phyloP scores from a whole-genome alignment of 2,113 vertebrate species.

The Sarotherodon lohbergeri region DNA sequence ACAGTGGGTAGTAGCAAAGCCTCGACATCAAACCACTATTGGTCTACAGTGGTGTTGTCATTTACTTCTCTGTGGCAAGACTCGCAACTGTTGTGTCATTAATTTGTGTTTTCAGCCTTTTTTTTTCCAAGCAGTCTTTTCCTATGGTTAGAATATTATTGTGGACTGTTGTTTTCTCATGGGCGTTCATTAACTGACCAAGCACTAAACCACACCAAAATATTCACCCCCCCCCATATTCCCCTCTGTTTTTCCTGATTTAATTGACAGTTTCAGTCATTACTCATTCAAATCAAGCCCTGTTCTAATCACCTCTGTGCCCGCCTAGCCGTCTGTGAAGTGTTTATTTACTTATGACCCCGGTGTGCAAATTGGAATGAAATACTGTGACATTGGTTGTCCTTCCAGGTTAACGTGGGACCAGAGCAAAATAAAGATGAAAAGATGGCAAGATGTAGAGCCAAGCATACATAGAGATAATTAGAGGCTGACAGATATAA shows the following conservation, averaged over 20 bases:
- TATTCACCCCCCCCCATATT: neutral
- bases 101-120: constrained; percentile 19
- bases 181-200: constrained; percentile 52
- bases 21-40: constrained; percentile 6
- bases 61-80: constrained; percentile 1
- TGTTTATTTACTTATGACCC: constrained; percentile 54
- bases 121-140: neutral
- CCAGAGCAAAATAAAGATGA: neutral
- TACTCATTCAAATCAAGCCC: constrained; percentile 52
- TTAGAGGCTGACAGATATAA: neutral
- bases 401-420: constrained; percentile 40
- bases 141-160: neutral
- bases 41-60: constrained; percentile 4
- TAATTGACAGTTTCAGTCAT: constrained; percentile 45
- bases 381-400: constrained; percentile 44
- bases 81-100: constrained; percentile 29
- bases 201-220: constrained; percentile 22
- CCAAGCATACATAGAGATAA: neutral
- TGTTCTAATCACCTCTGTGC: constrained; percentile 32
- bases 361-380: constrained; percentile 39
- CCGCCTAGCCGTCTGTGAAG: constrained; percentile 26
- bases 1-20: neutral
- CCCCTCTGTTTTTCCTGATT: neutral
- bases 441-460: neutral
- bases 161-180: neutral